Base-by-base conservation (phyloP, 2,888 invertebrate species). In the Eupeodes luniger region DNA sequence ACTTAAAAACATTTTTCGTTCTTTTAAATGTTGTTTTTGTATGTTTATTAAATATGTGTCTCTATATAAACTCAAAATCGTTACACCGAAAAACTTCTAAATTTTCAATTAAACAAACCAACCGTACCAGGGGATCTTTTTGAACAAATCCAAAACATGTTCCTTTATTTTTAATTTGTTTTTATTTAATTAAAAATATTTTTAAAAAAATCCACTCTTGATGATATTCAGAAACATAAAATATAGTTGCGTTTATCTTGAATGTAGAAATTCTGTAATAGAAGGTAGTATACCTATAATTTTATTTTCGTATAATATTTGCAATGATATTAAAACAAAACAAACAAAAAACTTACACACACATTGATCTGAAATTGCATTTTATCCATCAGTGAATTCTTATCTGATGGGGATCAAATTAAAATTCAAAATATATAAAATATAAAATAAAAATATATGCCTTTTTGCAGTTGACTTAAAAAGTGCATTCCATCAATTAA, bases 401-500 rank as follows among this genome's bases (percentile, higher is more conserved):
- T 57, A 57, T 70, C 40, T 19, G 19, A 19, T 40, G 19, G 36
- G 4, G 57, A 70, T 70, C 57, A 55, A 57, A 57, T 70, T 57
- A 5, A 64, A 64, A 16, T 19, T 19, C 19, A 19, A 19, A 19
- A 19, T 19, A 47, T n/a, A 44, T 5, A 16, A 16, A 55, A 55
- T 16, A 9, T n/a, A 57, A 36, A 36, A 36, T 6, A 36, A 36
- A 36, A 36, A 36, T 36, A 36, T 6, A 36, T 36, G 36, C 36
- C 5, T 53, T 51, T 67, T n/a, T 51, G 49, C 49, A 51, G 27
- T 34, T 67, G 67, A 53, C 49, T 67, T 36, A 67, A 67, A 72
- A 72, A 59, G 27, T 72, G 19, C 72, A 72, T 72, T 70, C 47
- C 14, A 47, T 72, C 59, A 59, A 72, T 59, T 72, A 59, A 72